Conservation (phyloP, 2,888 invertebrate species). For the Helicoverpa assulta region DNA sequence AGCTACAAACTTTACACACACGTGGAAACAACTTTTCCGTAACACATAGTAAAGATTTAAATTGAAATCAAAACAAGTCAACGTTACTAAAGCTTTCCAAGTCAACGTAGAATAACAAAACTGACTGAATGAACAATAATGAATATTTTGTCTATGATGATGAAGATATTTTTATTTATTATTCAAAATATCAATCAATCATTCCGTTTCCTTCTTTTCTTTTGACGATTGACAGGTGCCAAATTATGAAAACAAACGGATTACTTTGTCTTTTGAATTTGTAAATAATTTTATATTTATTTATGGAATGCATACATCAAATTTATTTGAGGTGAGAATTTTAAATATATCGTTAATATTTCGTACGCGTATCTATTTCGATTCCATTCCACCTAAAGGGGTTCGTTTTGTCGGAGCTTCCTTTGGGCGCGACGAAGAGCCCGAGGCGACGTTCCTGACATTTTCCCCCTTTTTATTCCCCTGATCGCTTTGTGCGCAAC, state of each 20-base stretch:
- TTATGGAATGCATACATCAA: conserved; percentile 36
- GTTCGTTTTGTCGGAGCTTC: conserved; percentile 11
- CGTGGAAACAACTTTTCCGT: conserved; percentile 21
- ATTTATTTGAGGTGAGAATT: conserved; percentile 41
- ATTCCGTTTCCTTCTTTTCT: background rate
- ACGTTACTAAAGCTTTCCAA: conserved; percentile 4
- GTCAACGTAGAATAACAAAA: conserved; percentile 3
- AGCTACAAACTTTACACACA: conserved; percentile 64
- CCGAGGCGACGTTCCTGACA: conserved; percentile 27
- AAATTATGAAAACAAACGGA: conserved; percentile 23
- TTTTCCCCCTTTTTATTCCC: conserved; percentile 42
- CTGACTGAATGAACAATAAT: conserved; percentile 27
- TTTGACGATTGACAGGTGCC: conserved; percentile 17
- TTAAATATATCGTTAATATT: conserved; percentile 4
- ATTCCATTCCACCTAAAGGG: conserved; percentile 12
- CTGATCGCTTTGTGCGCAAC: conserved; percentile 37
- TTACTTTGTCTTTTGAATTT: conserved; percentile 4
- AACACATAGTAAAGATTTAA: background rate
- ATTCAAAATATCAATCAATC: conserved; percentile 1
- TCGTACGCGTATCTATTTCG: conserved; percentile 2
- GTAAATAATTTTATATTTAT: conserved; percentile 3
- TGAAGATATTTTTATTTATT: conserved; percentile 4
- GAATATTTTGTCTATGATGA: conserved; percentile 48
- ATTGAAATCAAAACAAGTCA: conserved; percentile 20
- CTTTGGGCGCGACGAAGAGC: conserved; percentile 22